Evolutionary conservation across 2,797 vertebrate genomes (phyloP), one percentile per base, ranked within the genome.

Genomic region (Malurus leucopterus): DNA sequence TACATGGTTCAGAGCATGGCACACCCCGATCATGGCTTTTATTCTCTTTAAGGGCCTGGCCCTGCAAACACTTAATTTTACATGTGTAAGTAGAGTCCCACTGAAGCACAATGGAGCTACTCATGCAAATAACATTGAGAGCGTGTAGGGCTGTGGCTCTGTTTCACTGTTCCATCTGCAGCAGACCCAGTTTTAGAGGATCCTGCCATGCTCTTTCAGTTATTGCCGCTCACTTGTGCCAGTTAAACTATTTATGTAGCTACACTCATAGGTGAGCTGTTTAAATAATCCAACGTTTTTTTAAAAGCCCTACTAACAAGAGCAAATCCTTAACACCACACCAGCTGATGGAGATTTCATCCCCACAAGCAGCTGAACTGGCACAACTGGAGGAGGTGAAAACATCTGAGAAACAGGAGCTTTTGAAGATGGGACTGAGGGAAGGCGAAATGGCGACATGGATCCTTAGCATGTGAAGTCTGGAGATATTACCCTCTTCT

Each of bases 101-200:
- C 64, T 84, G 87, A 93, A 92, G 90, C 51, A 94, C 92, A 91
- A 76, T 88, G 85, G 87, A 89, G 83, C 87, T 79, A 89, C 94
- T 92, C 94, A 92, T 84, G 92, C 93, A 93, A 93, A 81, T 91
- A 91, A 92, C 44, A 47, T 32, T 76, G 81, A 78, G 79, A 94
- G 80, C 2, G 1, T 78, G 85, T 69, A 69, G 77, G 77, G 80
- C 71, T 59, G 73, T 73, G 73, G 73, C 88, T 93, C 79, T 26
- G 16, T 84, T 92, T 90, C 91, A 84, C 76, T 57, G 29, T 14
- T 88, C 71, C 91, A 76, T 86, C 80, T 47, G 64, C 73, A 75
- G 67, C 80, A 91, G 77, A 78, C 73, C 70, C 90, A 84, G 77
- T 89, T 94, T 86, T 59, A 89, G 91, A 89, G 88, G 63, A 91